A percentile compares a stretch with the other conserved stretches of the same genome.
Evolutionary conservation across 2,797 vertebrate genomes (phyloP).

Genomic region (Telmatherina bonti): DNA sequence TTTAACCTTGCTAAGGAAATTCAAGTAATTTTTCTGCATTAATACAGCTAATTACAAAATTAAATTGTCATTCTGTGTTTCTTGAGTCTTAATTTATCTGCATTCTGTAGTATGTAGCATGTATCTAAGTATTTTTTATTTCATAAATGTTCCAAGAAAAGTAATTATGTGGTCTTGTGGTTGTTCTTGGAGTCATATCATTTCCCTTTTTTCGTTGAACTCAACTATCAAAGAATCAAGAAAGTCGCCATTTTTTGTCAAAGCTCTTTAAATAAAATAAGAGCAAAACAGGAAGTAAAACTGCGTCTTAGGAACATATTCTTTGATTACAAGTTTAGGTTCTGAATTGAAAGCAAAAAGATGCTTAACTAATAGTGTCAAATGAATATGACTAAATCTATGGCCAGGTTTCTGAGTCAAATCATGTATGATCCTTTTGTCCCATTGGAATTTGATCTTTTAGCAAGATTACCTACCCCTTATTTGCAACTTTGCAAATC

Average conservation of each 20-base stretch:
- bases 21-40: too few species aligned
- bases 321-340: background rate
- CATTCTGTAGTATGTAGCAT: too few species aligned
- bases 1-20: too few species aligned
- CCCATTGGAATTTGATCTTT: background rate
- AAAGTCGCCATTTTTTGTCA: background rate
- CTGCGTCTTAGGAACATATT: background rate
- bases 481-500: conserved; percentile 38
- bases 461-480: background rate
- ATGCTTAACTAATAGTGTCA: background rate
- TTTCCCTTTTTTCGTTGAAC: too few species aligned
- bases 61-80: too few species aligned
- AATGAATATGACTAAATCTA: background rate
- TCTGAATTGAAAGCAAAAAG: conserved; percentile 1
- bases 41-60: too few species aligned
- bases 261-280: background rate
- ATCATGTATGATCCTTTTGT: background rate
- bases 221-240: background rate
- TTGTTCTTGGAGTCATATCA: too few species aligned
- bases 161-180: too few species aligned
- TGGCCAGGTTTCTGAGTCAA: background rate
- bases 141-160: too few species aligned
- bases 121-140: too few species aligned
- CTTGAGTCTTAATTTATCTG: too few species aligned
- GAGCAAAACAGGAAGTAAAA: background rate